Evolutionary conservation across 2,797 vertebrate genomes (phyloP).

Genomic region (Myoxocephalus aenaeus): DNA sequence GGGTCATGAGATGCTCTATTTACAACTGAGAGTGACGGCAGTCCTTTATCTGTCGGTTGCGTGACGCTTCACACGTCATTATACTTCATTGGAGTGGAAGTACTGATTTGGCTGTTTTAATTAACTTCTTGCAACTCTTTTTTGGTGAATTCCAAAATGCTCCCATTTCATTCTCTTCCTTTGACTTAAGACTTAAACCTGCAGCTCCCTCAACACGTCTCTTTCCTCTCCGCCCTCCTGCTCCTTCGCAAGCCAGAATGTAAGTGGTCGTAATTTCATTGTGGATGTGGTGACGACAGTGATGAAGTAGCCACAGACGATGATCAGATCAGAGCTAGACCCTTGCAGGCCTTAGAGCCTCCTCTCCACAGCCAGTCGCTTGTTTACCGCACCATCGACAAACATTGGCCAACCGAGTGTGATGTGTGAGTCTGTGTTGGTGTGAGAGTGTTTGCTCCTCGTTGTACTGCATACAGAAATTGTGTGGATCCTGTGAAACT

Average conservation of each 20-base stretch:
- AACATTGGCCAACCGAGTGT: constrained; percentile 41
- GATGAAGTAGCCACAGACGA: constrained; percentile 78
- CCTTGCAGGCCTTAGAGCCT: constrained; percentile 78
- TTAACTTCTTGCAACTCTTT: neutral
- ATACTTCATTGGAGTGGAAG: neutral
- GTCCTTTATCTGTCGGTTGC: constrained; percentile 42
- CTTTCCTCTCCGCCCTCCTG: constrained; percentile 1
- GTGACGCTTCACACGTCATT: constrained; percentile 13
- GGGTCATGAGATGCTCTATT: constrained; percentile 37
- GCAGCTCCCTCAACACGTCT: constrained; percentile 9
- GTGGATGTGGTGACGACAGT: constrained; percentile 81
- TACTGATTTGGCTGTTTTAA: neutral
- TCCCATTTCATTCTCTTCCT: neutral
- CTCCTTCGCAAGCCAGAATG: constrained; percentile 38
- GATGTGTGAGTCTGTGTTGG: constrained; percentile 21
- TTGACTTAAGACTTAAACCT: neutral
- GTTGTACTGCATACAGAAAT: constrained; percentile 28
- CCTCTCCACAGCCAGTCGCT: constrained; percentile 63
- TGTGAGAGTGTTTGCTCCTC: constrained; percentile 2
- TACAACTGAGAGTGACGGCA: constrained; percentile 13
- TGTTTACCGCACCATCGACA: constrained; percentile 70
- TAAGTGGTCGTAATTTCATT: constrained; percentile 79
- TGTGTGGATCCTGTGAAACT: constrained; percentile 30
- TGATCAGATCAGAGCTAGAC: constrained; percentile 80
- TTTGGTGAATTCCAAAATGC: neutral